Percentiles rank a stretch among this genome's conserved stretches.
Conservation (phyloP, 2,113 vertebrate species). For the Narcine bancroftii region DNA sequence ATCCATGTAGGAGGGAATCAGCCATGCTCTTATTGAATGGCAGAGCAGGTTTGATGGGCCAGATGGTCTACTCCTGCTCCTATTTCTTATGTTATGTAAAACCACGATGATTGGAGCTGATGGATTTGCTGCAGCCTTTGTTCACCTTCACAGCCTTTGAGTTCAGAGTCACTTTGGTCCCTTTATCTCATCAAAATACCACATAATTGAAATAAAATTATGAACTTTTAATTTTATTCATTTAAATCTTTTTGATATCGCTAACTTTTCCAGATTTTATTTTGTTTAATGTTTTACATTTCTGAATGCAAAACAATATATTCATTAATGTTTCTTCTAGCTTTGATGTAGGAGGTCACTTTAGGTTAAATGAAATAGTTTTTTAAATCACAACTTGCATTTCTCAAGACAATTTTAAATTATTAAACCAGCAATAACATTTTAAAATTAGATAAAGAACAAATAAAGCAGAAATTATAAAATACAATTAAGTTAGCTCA, state of each 20-base stretch:
- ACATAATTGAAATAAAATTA: neutral
- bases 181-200: neutral
- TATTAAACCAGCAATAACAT: neutral
- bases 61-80: too few relatives aligned
- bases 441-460: neutral
- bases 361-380: neutral
- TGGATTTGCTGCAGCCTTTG: too few relatives aligned
- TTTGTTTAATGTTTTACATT: neutral
- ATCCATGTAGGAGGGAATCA: too few relatives aligned
- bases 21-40: too few relatives aligned
- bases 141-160: too few relatives aligned
- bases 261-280: neutral
- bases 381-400: neutral
- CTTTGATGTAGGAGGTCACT: neutral
- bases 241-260: neutral
- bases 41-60: too few relatives aligned
- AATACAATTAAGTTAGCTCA: neutral
- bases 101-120: too few relatives aligned
- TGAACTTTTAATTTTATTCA: neutral
- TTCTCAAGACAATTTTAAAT: neutral
- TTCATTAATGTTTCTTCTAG: neutral
- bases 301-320: neutral
- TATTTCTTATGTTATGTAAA: too few relatives aligned
- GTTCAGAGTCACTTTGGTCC: neutral
- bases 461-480: neutral